These are phyloP conservation scores for Progne subis DNA, from an alignment of 2,113 vertebrate genomes.

Conservation along the genomic window DNA sequence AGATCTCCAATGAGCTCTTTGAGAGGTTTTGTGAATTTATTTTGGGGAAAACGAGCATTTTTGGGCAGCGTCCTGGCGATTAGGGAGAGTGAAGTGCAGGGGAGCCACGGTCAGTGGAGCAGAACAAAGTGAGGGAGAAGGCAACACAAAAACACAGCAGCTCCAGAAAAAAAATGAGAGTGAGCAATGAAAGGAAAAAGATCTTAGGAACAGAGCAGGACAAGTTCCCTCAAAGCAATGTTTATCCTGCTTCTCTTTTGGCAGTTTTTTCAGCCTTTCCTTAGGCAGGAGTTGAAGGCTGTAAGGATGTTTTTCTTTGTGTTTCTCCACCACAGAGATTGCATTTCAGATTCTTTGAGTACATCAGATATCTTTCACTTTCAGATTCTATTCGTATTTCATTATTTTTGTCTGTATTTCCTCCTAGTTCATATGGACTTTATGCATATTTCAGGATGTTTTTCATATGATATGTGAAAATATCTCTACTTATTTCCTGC, in stretches of 20 bases:
- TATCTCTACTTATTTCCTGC: neutral
- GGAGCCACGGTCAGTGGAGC: too few species aligned
- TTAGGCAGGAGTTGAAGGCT: neutral
- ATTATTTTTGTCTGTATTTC: conserved; percentile 6
- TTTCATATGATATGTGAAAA: neutral
- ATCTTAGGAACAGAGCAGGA: neutral
- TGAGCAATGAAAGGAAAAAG: neutral
- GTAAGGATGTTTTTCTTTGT: neutral
- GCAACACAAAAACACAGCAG: neutral
- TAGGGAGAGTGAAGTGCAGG: neutral
- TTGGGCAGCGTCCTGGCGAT: neutral
- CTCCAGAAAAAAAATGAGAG: neutral
- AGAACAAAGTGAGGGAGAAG: neutral
- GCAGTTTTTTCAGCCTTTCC: neutral
- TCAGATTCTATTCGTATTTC: neutral
- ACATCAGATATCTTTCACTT: neutral
- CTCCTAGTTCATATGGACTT: neutral
- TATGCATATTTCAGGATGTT: conserved; percentile 12
- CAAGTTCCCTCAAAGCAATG: neutral
- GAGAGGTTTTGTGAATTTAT: too few species aligned
- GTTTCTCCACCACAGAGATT: neutral
- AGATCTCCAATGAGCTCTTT: too few species aligned
- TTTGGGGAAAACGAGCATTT: neutral
- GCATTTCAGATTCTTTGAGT: neutral
- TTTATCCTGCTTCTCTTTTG: neutral